Evolutionary conservation across 2,797 vertebrate genomes (phyloP).

Genomic region (Dallia pectoralis): DNA sequence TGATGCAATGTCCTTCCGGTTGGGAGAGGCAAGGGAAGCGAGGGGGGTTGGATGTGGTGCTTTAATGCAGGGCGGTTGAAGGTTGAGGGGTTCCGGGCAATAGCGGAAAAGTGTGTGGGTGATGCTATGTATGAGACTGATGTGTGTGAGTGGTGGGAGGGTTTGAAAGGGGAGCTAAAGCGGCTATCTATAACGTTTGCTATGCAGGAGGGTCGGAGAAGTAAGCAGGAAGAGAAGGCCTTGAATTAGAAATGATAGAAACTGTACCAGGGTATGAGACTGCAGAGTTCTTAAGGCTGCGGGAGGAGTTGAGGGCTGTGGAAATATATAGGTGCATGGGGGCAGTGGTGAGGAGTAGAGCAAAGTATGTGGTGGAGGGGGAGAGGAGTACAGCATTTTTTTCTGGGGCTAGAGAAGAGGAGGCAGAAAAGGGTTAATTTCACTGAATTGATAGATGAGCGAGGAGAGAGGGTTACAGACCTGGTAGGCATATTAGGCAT

Average conservation of each 20-base stretch:
- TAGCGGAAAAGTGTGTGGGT: no score
- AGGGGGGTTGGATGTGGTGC: no score
- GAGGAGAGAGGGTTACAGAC: neutral
- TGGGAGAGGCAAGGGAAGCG: neutral
- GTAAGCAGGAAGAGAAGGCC: neutral
- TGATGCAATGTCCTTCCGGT: neutral
- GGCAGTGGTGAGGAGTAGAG: slow-evolving; percentile 2
- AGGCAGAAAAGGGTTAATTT: neutral
- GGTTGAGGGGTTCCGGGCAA: no score
- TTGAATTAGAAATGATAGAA: neutral
- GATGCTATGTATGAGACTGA: neutral
- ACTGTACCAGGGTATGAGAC: neutral
- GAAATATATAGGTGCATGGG: neutral
- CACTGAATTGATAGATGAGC: neutral
- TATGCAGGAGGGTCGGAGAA: neutral
- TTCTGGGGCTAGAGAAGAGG: neutral
- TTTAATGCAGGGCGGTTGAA: no score
- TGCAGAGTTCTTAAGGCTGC: neutral
- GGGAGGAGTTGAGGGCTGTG: neutral
- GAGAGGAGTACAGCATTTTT: slow-evolving; percentile 4
- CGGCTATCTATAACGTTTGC: neutral
- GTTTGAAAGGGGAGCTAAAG: neutral
- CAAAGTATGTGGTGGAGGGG: slow-evolving; percentile 1
- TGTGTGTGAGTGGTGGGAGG: slow-evolving; percentile 1
- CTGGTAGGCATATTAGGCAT: neutral